Percentiles rank a stretch among this genome's conserved stretches.
Conservation (phyloP, 2,113 vertebrate species). For the Phalacrocorax pelagicus region DNA sequence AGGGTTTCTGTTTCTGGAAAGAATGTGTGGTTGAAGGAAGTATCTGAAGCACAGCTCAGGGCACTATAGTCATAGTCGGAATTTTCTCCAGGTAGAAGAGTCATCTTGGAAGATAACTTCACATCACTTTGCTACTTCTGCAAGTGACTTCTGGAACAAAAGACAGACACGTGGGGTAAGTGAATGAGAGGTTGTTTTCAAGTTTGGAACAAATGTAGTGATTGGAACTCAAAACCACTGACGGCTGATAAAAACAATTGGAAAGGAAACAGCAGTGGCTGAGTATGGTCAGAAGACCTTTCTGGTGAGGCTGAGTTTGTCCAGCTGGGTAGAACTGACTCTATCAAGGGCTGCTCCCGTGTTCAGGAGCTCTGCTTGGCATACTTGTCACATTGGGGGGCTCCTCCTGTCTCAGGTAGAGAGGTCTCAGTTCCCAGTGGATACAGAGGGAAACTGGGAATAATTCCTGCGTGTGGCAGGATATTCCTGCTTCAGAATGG, state of each 20-base stretch:
- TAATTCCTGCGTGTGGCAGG: neutral
- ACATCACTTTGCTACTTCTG: slow-evolving; percentile 77
- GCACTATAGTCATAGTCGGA: slow-evolving; percentile 97
- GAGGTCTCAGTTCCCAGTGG: neutral
- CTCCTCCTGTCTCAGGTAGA: neutral
- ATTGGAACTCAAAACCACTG: neutral
- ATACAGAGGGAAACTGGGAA: neutral
- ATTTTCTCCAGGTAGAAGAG: slow-evolving; percentile 92
- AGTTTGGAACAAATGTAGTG: neutral
- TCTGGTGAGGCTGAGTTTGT: neutral
- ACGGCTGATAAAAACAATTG: neutral
- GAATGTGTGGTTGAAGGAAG: slow-evolving; percentile 83
- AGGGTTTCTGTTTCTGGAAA: slow-evolving; percentile 81
- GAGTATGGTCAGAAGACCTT: neutral
- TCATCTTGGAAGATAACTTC: slow-evolving; percentile 86
- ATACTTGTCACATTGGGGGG: neutral
- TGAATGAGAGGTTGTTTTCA: neutral
- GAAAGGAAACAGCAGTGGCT: neutral
- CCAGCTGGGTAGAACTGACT: neutral
- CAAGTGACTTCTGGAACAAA: slow-evolving; percentile 53
- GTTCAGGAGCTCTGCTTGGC: neutral
- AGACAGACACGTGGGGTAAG: neutral
- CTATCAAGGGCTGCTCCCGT: neutral
- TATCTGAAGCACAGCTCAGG: slow-evolving; percentile 91
- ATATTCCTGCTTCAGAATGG: neutral